These are phyloP conservation scores for Polyommatus icarus DNA, from an alignment of 2,888 invertebrate genomes.

Conservation along the genomic window DNA sequence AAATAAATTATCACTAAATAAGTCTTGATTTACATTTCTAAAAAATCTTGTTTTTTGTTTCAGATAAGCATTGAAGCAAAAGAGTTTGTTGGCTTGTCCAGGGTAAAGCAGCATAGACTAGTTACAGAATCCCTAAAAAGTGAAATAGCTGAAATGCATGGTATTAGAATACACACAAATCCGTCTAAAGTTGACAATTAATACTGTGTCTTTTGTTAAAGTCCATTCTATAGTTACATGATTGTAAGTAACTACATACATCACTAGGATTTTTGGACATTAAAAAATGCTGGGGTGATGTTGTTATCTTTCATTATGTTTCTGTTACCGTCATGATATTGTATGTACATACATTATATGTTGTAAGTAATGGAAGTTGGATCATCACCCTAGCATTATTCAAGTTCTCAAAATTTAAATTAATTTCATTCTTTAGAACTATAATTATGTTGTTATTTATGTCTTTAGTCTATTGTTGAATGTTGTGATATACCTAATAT, in stretches of 20 bases:
- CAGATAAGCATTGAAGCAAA: conserved; percentile 82
- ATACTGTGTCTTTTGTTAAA: background rate
- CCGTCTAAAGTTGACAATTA: conserved; percentile 55
- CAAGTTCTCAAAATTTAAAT: conserved; percentile 3
- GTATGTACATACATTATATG: too few relatives aligned
- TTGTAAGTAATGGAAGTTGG: too few relatives aligned
- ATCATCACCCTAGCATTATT: background rate
- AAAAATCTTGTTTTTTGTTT: conserved; percentile 29
- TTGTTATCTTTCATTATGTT: too few relatives aligned
- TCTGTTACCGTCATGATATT: background rate
- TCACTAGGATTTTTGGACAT: too few relatives aligned
- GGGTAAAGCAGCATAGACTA: conserved; percentile 87
- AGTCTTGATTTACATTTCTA: background rate
- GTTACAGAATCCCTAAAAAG: conserved; percentile 86
- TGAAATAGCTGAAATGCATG: conserved; percentile 92
- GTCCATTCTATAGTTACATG: background rate
- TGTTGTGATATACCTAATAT: background rate
- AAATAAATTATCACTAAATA: too few relatives aligned
- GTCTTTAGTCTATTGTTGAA: conserved; percentile 1
- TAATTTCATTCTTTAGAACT: background rate
- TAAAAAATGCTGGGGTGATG: too few relatives aligned
- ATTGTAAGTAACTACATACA: too few relatives aligned
- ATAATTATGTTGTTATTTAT: background rate
- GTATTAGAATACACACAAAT: conserved; percentile 87
- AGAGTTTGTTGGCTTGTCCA: conserved; percentile 85